Base-by-base conservation (phyloP, 2,797 vertebrate species). In the Synanceia verrucosa region DNA sequence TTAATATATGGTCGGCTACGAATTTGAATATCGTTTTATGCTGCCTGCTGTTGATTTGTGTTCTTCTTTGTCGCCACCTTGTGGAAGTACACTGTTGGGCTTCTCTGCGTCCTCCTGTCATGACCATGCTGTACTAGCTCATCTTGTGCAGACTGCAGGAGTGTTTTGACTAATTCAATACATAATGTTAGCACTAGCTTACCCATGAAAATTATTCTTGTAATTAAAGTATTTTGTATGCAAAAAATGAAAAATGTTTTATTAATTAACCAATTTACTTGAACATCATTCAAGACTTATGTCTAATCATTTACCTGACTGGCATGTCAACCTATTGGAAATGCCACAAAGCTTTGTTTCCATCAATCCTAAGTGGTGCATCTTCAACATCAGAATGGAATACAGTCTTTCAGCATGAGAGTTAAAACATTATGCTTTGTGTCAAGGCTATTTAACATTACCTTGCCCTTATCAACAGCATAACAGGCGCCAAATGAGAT, bases 401-500 rank as follows among this genome's bases (percentile, higher is more conserved):
- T 43, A 41, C n/a, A 14, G 2, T 58, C 23, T 70, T 64, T 50
- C 7, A 10, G 36, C 36, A 36, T 46, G 19, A 61, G 19, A 50
- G 16, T 11, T 50, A 51, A 76, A 73, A 46, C 37, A 21, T 69
- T 33, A 41, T 57, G 23, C 59, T 11, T 5, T 70, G 19, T 64
- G n/a, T 68, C 64, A 83, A 84, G 78, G 79, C 56, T 65, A 24
- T 46, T 18, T 52, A 59, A 50, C 31, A 18, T 79, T 65, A 34
- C 70, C 33, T 58, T 67, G 59, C 37, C 34, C 73, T 86, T 83
- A 86, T 82, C 69, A 64, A 52, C 63, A 76, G 68, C 46, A 73
- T 65, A 73, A 72, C 58, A 13, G 65, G 76, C 12, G 33, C 65
- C 51, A 70, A 63, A 78, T 83, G 28, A 43, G 39, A 43, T 43